Evolutionary conservation across 1,140 invertebrate genomes (phyloP).

Genomic region (Cephus cinctus): DNA sequence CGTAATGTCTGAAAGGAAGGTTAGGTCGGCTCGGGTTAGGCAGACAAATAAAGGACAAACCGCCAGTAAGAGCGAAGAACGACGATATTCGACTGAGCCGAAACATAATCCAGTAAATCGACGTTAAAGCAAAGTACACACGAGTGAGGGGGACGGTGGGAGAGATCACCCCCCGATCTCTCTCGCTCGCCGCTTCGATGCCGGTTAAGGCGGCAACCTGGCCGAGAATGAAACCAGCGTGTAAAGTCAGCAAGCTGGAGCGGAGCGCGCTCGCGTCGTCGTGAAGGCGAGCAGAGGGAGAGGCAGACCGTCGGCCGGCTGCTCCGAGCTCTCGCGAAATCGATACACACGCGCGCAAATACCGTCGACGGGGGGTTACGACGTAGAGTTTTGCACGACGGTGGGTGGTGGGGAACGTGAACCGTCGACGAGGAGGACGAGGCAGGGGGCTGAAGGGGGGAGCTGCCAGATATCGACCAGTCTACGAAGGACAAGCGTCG

Average conservation of each 20-base stretch:
- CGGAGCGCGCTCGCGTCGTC: too few relatives aligned
- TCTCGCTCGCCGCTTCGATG: too few relatives aligned
- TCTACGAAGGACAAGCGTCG: slow-evolving; percentile 41
- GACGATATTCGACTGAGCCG: too few relatives aligned
- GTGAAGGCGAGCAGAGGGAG: neutral
- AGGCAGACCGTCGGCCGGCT: neutral
- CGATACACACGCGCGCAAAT: slow-evolving; percentile 21
- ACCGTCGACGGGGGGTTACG: slow-evolving; percentile 7
- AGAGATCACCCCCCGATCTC: too few relatives aligned
- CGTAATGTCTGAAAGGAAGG: too few relatives aligned
- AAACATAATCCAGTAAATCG: too few relatives aligned
- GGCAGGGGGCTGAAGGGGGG: slow-evolving; percentile 11
- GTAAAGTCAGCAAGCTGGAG: neutral
- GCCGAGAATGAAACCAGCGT: neutral
- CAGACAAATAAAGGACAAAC: too few relatives aligned
- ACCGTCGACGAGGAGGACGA: slow-evolving; percentile 10
- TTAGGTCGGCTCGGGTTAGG: too few relatives aligned
- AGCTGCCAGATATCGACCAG: slow-evolving; percentile 45
- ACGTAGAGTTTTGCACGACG: slow-evolving; percentile 1
- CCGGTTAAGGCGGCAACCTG: neutral
- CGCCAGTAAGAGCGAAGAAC: too few relatives aligned
- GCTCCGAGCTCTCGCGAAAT: slow-evolving; percentile 17
- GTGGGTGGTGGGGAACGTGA: slow-evolving; percentile 9
- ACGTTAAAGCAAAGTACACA: too few relatives aligned
- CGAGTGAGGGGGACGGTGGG: too few relatives aligned